Conservation (phyloP, 1,140 invertebrate genomes). For the Anastrepha obliqua region DNA sequence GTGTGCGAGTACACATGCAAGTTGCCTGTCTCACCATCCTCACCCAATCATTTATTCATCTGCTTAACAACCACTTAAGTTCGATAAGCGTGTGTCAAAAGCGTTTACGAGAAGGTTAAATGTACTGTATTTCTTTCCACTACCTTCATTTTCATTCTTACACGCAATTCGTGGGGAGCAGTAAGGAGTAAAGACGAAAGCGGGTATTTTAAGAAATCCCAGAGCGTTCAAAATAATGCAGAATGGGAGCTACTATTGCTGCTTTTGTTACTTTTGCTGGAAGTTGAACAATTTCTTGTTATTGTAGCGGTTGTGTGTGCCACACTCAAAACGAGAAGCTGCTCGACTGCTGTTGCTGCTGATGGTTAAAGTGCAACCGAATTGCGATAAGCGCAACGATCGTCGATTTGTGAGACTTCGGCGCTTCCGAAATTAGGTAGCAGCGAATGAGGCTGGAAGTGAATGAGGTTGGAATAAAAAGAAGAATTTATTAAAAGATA, state of each 20-base stretch:
- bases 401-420: not conserved
- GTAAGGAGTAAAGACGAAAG: too few relatives aligned
- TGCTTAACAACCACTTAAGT: slow-evolving; percentile 51
- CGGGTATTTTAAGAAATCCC: not conserved
- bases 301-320: not conserved
- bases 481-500: not conserved
- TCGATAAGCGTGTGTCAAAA: slow-evolving; percentile 45
- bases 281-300: not conserved
- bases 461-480: not conserved
- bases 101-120: slow-evolving; percentile 38
- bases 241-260: not conserved
- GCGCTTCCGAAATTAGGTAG: not conserved
- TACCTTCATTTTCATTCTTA: not conserved
- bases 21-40: slow-evolving; percentile 11
- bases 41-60: slow-evolving; percentile 46
- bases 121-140: not conserved
- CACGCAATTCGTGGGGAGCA: not conserved
- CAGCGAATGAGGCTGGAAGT: not conserved
- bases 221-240: slow-evolving; percentile 11
- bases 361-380: slow-evolving; percentile 35
- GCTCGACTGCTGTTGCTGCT: not conserved
- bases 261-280: not conserved
- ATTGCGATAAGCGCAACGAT: slow-evolving; percentile 30
- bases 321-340: slow-evolving; percentile 45
- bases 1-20: not conserved